Conservation (phyloP, 2,888 invertebrate genomes). For the Acanthosepion pharaonis region DNA sequence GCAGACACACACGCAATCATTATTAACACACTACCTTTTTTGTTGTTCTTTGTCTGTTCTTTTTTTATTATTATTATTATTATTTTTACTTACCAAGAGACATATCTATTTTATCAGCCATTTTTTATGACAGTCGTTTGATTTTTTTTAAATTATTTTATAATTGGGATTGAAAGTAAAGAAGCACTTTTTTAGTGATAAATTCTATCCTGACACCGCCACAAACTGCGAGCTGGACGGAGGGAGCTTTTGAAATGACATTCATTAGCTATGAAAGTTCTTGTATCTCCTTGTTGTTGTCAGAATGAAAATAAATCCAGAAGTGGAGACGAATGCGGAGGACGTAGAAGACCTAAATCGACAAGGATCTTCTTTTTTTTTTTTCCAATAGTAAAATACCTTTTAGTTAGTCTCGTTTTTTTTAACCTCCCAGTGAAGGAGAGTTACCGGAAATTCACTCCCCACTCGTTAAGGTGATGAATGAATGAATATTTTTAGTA, state of each 20-base stretch:
- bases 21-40: neutral
- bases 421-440: neutral
- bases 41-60: neutral
- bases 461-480: neutral
- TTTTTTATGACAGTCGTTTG: neutral
- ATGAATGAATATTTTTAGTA: neutral
- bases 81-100: neutral
- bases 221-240: slow-evolving; percentile 33
- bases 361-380: neutral
- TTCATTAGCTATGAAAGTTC: neutral
- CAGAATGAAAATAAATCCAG: neutral
- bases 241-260: neutral
- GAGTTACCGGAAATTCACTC: slow-evolving; percentile 15
- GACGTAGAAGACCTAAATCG: neutral
- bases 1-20: neutral
- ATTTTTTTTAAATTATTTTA: neutral
- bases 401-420: neutral
- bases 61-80: neutral
- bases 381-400: neutral
- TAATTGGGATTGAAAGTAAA: neutral
- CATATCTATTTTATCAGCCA: neutral
- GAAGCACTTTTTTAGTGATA: neutral
- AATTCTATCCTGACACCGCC: neutral
- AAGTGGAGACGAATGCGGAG: neutral
- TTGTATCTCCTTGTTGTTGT: neutral